These are phyloP conservation scores for Entomobrya multifasciata DNA, from an alignment of 2,888 invertebrate genomes.

Conservation along the genomic window DNA sequence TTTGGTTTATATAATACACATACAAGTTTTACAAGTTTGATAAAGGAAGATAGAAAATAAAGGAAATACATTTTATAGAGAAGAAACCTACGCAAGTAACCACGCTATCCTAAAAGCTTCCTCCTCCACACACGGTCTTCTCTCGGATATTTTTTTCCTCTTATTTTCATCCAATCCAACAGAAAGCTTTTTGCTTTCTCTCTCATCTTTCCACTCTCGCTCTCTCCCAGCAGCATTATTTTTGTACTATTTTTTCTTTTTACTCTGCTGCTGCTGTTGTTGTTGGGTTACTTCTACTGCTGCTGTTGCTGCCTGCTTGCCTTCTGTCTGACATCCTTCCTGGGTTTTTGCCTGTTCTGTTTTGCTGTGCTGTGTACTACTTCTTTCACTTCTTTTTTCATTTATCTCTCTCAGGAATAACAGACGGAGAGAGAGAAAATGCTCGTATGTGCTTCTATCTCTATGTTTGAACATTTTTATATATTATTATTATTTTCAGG, in stretches of 20 bases:
- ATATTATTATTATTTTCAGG: not conserved
- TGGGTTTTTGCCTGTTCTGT: constrained; percentile 17
- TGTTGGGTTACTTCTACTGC: constrained; percentile 31
- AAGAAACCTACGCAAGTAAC: not conserved
- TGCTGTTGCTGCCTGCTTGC: constrained; percentile 27
- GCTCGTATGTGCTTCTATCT: no score
- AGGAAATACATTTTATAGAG: no score
- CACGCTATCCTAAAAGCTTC: constrained; percentile 31
- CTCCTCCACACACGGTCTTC: constrained; percentile 14
- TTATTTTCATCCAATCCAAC: constrained; percentile 58
- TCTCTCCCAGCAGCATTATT: constrained; percentile 31
- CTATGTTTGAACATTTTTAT: not conserved
- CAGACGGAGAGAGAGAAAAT: constrained; percentile 7
- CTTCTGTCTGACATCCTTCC: constrained; percentile 67
- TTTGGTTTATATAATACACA: no score
- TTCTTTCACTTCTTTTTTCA: constrained; percentile 60
- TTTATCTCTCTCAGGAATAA: constrained; percentile 71
- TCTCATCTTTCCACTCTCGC: not conserved
- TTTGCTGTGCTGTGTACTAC: constrained; percentile 40
- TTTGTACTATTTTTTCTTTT: constrained; percentile 40
- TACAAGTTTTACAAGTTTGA: no score
- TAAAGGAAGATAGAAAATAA: not conserved
- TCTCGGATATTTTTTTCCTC: constrained; percentile 34
- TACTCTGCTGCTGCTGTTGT: not conserved
- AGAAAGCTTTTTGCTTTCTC: constrained; percentile 62